These are phyloP conservation scores for Grammomys surdaster DNA, from an alignment of 2,113 vertebrate genomes.

Conservation along the genomic window DNA sequence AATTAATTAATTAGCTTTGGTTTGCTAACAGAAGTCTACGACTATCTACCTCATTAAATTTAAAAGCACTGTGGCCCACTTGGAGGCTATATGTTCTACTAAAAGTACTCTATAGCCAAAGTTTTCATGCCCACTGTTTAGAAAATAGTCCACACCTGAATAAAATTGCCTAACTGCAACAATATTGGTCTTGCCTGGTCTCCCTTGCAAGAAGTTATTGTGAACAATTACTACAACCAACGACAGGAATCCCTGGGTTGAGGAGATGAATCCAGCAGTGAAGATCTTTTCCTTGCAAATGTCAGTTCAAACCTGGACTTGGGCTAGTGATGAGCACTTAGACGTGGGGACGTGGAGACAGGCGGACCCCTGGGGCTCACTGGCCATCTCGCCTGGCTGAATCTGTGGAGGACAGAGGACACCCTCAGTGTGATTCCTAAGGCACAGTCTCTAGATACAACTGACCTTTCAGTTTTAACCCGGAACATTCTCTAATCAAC, in stretches of 20 bases:
- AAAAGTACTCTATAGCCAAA: neutral
- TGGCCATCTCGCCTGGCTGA: neutral
- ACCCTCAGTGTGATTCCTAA: too few species aligned
- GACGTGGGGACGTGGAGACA: neutral
- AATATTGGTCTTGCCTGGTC: neutral
- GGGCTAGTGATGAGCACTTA: too few species aligned
- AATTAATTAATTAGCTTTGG: neutral
- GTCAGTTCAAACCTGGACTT: neutral
- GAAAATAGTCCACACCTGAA: neutral
- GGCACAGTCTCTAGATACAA: neutral
- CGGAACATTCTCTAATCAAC: neutral
- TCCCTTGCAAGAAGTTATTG: neutral
- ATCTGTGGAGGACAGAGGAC: neutral
- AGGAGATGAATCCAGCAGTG: neutral
- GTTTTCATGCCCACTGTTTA: slow-evolving; percentile 17
- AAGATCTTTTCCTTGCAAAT: neutral
- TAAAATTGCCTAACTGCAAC: neutral
- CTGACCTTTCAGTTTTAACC: neutral
- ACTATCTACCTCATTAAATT: slow-evolving; percentile 38
- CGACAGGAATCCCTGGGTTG: neutral
- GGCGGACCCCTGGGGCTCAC: too few species aligned
- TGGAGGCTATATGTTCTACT: neutral
- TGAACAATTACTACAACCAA: neutral
- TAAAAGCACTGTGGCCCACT: neutral
- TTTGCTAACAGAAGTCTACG: neutral